These are phyloP conservation scores for Callithrix jacchus DNA, from an alignment of 2,113 vertebrate genomes.

Conservation along the genomic window DNA sequence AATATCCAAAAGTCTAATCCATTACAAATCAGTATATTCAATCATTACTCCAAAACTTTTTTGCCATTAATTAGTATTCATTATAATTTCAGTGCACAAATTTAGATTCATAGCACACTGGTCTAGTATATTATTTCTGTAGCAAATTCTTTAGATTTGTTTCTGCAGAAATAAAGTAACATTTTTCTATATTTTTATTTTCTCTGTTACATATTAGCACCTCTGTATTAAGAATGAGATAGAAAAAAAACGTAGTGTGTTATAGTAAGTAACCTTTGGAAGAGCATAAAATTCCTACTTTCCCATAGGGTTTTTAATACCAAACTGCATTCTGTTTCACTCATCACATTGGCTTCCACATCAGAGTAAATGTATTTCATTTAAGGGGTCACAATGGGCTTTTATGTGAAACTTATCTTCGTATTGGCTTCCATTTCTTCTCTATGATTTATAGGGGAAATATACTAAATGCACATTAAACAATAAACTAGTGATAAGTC, in stretches of 20 bases:
- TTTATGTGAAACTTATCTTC: background rate
- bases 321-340: background rate
- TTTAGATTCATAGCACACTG: constrained; percentile 75
- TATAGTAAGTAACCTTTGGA: background rate
- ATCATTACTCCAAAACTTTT: constrained; percentile 74
- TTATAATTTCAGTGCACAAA: constrained; percentile 76
- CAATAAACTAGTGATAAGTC: background rate
- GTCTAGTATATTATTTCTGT: constrained; percentile 6
- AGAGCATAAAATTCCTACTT: background rate
- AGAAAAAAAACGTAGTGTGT: background rate
- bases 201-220: background rate
- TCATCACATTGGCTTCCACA: background rate
- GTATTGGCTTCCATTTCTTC: background rate
- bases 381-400: background rate
- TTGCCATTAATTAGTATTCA: constrained; percentile 76
- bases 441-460: background rate
- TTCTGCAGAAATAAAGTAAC: background rate
- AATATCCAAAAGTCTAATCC: constrained; percentile 67
- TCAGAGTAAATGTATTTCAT: background rate
- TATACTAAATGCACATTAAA: background rate
- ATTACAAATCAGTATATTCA: constrained; percentile 77
- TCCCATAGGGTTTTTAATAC: background rate
- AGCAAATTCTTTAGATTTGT: constrained; percentile 41
- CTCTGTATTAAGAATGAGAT: background rate
- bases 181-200: background rate